These are phyloP conservation scores for Cydia fagiglandana DNA, from an alignment of 1,140 invertebrate genomes.

Conservation along the genomic window DNA sequence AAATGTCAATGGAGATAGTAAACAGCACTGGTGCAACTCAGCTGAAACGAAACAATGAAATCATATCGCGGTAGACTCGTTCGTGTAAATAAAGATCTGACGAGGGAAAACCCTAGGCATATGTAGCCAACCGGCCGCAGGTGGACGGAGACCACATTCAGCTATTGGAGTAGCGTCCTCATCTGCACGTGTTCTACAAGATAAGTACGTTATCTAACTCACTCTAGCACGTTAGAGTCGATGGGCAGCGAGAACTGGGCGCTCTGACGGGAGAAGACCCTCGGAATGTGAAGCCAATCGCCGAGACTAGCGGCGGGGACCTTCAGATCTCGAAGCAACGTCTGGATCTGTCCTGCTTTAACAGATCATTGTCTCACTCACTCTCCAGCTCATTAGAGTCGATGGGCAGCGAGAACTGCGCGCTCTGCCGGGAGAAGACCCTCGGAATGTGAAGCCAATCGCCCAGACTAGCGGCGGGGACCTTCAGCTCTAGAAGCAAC, in stretches of 20 bases:
- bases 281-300: conserved; percentile 81
- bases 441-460: conserved; percentile 81
- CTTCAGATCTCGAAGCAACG: too few relatives aligned
- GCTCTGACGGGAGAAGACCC: conserved; percentile 82
- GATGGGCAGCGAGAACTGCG: conserved; percentile 83
- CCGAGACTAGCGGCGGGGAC: conserved; percentile 69
- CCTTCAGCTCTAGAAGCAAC: conserved; percentile 52
- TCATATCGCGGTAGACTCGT: too few relatives aligned
- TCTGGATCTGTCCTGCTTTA: too few relatives aligned
- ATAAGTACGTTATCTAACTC: conserved; percentile 33
- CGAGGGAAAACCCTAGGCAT: too few relatives aligned
- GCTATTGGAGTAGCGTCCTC: too few relatives aligned
- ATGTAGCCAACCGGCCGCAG: too few relatives aligned
- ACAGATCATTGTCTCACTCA: conserved; percentile 49
- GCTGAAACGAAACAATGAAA: too few relatives aligned
- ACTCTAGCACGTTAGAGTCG: conserved; percentile 81
- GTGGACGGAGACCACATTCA: too few relatives aligned
- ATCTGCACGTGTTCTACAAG: conserved; percentile 33
- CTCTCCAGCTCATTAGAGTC: conserved; percentile 80
- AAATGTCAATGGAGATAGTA: too few relatives aligned
- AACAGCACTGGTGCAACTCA: too few relatives aligned
- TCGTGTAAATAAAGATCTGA: too few relatives aligned
- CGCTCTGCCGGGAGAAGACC: conserved; percentile 82
- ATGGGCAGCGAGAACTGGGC: conserved; percentile 83
- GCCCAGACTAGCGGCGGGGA: conserved; percentile 70